Percentiles rank a stretch among this genome's conserved stretches.
Evolutionary conservation across 1,140 invertebrate genomes (phyloP).

Genomic region (Formica selysi): DNA sequence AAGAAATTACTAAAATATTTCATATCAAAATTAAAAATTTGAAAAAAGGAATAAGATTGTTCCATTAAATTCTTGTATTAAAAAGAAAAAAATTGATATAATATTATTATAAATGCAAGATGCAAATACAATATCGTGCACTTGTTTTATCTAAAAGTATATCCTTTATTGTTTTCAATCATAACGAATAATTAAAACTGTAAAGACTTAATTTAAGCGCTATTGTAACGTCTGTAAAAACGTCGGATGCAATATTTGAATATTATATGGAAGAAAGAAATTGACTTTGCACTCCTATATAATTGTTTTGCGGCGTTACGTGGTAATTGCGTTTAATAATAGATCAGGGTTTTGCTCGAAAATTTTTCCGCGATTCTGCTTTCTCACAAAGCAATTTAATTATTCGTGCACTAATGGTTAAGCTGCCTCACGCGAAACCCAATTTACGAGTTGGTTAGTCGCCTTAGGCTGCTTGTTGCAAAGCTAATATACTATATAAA

Average conservation of each 20-base stretch:
- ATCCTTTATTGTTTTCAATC: slow-evolving; percentile 10
- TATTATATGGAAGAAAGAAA: slow-evolving; percentile 9
- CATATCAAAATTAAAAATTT: slow-evolving; percentile 18
- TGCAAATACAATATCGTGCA: background rate
- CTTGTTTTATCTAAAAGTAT: background rate
- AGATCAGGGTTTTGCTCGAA: slow-evolving; percentile 30
- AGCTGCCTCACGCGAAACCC: slow-evolving; percentile 49
- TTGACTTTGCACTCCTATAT: slow-evolving; percentile 14
- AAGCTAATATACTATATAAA: background rate
- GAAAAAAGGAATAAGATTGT: background rate
- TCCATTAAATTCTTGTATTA: background rate
- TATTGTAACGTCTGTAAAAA: slow-evolving; percentile 7
- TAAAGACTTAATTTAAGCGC: slow-evolving; percentile 20
- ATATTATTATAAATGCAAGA: background rate
- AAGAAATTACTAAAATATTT: background rate
- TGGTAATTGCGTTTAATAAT: slow-evolving; percentile 53
- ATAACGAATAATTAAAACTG: slow-evolving; percentile 24
- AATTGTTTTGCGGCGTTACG: slow-evolving; percentile 29
- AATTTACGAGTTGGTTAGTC: slow-evolving; percentile 52
- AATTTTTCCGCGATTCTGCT: slow-evolving; percentile 51
- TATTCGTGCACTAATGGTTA: slow-evolving; percentile 44
- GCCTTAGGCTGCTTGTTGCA: slow-evolving; percentile 28
- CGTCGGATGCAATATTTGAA: background rate
- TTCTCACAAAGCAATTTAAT: slow-evolving; percentile 64
- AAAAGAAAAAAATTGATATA: slow-evolving; percentile 6